phyloP scores from a whole-genome alignment of 2,888 invertebrate genomes.

The Strigamia transsilvanica region DNA sequence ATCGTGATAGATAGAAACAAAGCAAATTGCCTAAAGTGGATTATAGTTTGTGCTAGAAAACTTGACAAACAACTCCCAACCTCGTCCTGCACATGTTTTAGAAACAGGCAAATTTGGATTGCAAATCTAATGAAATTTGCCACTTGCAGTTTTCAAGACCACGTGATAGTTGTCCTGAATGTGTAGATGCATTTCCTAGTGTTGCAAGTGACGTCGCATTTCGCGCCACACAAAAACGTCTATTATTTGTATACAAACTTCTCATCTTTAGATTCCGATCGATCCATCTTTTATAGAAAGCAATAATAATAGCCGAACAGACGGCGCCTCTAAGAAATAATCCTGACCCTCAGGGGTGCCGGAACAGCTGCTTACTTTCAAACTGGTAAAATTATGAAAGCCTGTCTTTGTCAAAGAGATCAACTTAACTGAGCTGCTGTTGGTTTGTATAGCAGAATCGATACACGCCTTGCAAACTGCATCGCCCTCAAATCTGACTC shows the following conservation, averaged over 20 bases:
- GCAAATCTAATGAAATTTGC: no score
- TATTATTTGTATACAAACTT: background rate
- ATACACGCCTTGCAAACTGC: conserved; percentile 33
- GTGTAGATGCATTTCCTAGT: no score
- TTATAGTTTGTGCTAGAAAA: no score
- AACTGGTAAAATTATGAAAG: conserved; percentile 34
- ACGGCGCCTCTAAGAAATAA: conserved; percentile 15
- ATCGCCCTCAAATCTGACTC: conserved; percentile 46
- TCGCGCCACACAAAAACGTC: background rate
- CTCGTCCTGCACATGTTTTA: no score
- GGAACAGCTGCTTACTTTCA: conserved; percentile 34
- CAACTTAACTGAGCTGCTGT: conserved; percentile 16
- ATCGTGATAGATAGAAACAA: background rate
- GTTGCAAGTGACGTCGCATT: background rate
- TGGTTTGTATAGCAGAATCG: conserved; percentile 4
- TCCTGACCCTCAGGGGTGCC: conserved; percentile 37
- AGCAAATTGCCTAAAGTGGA: background rate
- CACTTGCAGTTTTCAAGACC: no score
- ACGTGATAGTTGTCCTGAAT: no score
- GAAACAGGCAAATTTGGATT: no score
- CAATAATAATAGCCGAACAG: conserved; percentile 12
- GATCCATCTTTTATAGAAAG: conserved; percentile 14
- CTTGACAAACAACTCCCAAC: no score
- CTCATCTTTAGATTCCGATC: conserved; percentile 24
- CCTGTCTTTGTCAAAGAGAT: conserved; percentile 43